phyloP scores from a whole-genome alignment of 2,113 vertebrate genomes.

The Albula glossodonta region DNA sequence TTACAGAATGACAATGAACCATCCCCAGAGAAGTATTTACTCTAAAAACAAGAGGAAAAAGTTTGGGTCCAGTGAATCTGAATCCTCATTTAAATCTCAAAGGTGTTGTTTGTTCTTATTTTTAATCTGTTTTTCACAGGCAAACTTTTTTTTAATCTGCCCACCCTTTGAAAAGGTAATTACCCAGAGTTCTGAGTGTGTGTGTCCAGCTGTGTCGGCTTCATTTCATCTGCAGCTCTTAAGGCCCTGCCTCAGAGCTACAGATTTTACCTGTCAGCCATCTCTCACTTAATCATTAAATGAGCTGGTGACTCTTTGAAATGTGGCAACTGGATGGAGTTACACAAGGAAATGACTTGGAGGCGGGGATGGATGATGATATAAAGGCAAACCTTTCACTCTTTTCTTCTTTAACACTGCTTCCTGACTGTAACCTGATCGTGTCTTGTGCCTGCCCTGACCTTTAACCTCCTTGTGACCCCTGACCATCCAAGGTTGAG shows the following conservation, averaged over 20 bases:
- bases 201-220: not conserved
- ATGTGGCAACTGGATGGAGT: not conserved
- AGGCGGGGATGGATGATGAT: not conserved
- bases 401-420: not conserved
- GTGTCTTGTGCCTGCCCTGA: not conserved
- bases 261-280: not conserved
- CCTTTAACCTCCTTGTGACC: not conserved
- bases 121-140: not conserved
- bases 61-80: not conserved
- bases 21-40: not conserved
- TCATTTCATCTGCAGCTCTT: not conserved
- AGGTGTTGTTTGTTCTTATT: not conserved
- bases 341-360: not conserved
- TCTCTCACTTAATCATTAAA: not conserved
- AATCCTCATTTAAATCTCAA: not conserved
- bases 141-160: not conserved
- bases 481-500: not conserved
- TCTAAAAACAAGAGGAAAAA: not conserved
- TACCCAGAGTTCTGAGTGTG: not conserved
- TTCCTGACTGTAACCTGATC: not conserved
- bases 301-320: not conserved
- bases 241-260: not conserved
- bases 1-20: not conserved
- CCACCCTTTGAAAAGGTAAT: not conserved
- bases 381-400: not conserved